phyloP scores from a whole-genome alignment of 1,140 invertebrate species.

The Drosophila insularis region DNA sequence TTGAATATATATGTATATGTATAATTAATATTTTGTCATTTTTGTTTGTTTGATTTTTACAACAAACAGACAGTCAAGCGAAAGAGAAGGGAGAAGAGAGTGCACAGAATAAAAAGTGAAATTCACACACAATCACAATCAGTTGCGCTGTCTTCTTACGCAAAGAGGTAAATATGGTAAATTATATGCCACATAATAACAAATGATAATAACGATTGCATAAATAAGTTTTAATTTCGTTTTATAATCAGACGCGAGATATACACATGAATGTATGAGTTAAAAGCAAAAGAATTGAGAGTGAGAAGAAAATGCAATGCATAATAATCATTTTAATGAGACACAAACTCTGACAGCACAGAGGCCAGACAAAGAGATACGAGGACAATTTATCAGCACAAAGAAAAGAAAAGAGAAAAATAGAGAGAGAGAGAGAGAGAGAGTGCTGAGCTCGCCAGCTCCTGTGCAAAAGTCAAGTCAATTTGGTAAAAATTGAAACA shows the following conservation, averaged over 20 bases:
- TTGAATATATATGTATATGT: constrained; percentile 47
- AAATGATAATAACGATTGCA: constrained; percentile 45
- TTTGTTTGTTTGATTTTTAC: constrained; percentile 60
- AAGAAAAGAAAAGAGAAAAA: background rate
- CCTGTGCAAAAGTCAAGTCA: constrained; percentile 55
- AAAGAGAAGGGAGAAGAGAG: too few relatives aligned
- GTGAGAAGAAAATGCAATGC: constrained; percentile 53
- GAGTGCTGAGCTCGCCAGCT: background rate
- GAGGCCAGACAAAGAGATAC: constrained; percentile 11
- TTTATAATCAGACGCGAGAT: constrained; percentile 59
- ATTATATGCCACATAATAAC: constrained; percentile 52
- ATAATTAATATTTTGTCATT: constrained; percentile 58
- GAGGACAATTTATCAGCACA: constrained; percentile 54
- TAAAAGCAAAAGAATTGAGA: background rate
- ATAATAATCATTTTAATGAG: constrained; percentile 78
- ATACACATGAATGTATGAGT: background rate
- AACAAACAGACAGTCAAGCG: constrained; percentile 36
- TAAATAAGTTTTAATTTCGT: constrained; percentile 77
- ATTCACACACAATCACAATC: background rate
- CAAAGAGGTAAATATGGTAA: constrained; percentile 66
- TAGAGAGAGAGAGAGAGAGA: background rate
- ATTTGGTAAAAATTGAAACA: constrained; percentile 80
- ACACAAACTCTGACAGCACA: constrained; percentile 59
- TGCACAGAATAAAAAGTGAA: too few relatives aligned
- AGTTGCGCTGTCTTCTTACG: constrained; percentile 21